Base-by-base conservation (phyloP, 2,797 vertebrate genomes). In the Karalla daura region DNA sequence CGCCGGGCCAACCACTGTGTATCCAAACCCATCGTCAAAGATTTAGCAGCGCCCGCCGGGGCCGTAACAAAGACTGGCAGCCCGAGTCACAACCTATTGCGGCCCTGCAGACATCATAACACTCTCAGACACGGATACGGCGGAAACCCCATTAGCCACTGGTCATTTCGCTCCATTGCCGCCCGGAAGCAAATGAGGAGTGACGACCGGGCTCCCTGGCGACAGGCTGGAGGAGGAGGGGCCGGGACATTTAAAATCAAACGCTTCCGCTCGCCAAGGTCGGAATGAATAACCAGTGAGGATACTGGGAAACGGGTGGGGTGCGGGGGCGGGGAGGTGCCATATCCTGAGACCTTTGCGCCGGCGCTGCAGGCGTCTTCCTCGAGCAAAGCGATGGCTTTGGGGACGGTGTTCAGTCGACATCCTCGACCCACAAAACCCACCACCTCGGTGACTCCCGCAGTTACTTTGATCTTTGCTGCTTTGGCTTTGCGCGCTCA, bases 101-200 rank as follows among this genome's bases (percentile, higher is more conserved):
- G 69, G 41, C 69, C 54, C 68, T 62, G 11, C 21, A 70, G 50
- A 73, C 76, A 73, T 78, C 63, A 78, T 77, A 84, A 89, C 67
- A 54, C 68, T 7, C 66, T 47, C 45, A 12, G 78, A 86, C 62
- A 45, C 67, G 56, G 51, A 81, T 62, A 69, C 40, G 70, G 61
- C 65, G 63, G 52, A 65, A 70, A n/a, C n/a, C 18, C 52, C 52
- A 56, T 86, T 74, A 86, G 60, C n/a, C 54, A 63, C 65, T 18
- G 70, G 63, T 78, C 76, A 63, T 78, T 87, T 86, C 37, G 24
- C 56, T 71, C 35, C 40, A 59, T 14, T 54, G 72, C 68, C 33
- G 50, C 68, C 55, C 24, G 33, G 40, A 74, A 69, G 55, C 74
- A 83, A 88, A 88, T 62, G 67, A 82, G 61, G 73, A 78, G 67